A percentile compares a stretch with the other conserved stretches of the same genome.
phyloP scores from a whole-genome alignment of 2,888 invertebrate genomes.

The Agonum fuliginosum region DNA sequence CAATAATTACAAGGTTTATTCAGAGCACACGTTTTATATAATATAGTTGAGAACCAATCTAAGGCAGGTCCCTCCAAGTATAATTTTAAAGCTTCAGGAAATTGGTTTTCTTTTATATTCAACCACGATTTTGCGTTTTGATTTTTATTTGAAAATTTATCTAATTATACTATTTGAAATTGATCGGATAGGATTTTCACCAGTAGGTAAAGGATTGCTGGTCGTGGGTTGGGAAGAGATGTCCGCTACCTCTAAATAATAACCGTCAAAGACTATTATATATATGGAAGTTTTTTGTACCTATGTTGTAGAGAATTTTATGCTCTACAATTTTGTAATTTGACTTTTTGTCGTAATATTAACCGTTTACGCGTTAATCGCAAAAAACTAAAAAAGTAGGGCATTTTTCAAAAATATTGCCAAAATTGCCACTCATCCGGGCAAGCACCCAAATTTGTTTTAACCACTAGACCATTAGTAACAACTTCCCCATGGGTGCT shows the following conservation, averaged over 20 bases:
- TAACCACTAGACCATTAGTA: too few species aligned
- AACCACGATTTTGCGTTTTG: slow-evolving; percentile 59
- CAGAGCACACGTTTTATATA: slow-evolving; percentile 61
- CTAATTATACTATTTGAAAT: slow-evolving; percentile 57
- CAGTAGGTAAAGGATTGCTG: slow-evolving; percentile 8
- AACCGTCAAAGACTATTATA: background rate
- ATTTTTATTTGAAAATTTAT: slow-evolving; percentile 62
- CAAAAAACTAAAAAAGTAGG: too few species aligned
- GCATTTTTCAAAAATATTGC: too few species aligned
- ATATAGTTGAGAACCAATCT: slow-evolving; percentile 61
- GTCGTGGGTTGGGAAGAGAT: background rate
- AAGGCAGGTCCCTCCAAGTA: slow-evolving; percentile 62
- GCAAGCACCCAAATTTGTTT: too few species aligned
- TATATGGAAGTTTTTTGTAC: too few species aligned
- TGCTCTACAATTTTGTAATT: slow-evolving; percentile 61
- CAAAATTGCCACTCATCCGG: too few species aligned
- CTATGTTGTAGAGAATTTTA: slow-evolving; percentile 50
- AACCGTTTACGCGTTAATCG: too few species aligned
- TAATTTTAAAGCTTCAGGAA: slow-evolving; percentile 62
- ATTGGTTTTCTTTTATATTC: slow-evolving; percentile 59
- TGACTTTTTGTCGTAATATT: slow-evolving; percentile 53
- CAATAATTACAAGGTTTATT: slow-evolving; percentile 61
- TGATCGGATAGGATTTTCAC: background rate
- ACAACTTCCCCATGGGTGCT: too few species aligned
- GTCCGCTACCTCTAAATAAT: slow-evolving; percentile 11